Conservation (phyloP, 2,888 invertebrate genomes). For the Phortica okadai region DNA sequence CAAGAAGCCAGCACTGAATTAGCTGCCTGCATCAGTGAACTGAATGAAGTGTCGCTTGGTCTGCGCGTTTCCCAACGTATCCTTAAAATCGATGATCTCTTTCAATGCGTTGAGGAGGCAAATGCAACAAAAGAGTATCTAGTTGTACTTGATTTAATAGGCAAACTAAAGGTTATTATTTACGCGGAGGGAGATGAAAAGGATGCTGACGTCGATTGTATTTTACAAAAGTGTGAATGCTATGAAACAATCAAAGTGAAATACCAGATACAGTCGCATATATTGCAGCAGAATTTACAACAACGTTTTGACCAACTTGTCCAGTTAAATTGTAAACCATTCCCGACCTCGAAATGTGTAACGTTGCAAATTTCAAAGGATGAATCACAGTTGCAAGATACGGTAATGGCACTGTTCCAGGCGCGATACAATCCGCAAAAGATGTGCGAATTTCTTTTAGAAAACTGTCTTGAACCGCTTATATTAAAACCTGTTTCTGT, state of each 20-base stretch:
- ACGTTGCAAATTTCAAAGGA: slow-evolving; percentile 72
- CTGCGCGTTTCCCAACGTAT: slow-evolving; percentile 75
- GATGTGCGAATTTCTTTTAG: slow-evolving; percentile 72
- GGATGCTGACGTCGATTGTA: slow-evolving; percentile 61
- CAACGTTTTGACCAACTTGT: slow-evolving; percentile 74
- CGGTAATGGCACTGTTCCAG: slow-evolving; percentile 72
- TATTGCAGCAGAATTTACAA: slow-evolving; percentile 72
- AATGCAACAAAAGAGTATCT: slow-evolving; percentile 72
- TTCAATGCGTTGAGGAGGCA: slow-evolving; percentile 74
- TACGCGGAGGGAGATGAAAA: slow-evolving; percentile 53
- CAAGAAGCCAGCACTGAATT: slow-evolving; percentile 81
- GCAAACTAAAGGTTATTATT: slow-evolving; percentile 68
- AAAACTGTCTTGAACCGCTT: slow-evolving; percentile 74
- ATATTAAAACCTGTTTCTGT: slow-evolving; percentile 73
- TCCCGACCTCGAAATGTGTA: slow-evolving; percentile 73
- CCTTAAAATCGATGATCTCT: slow-evolving; percentile 77
- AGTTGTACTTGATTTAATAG: slow-evolving; percentile 67
- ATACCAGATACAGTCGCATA: slow-evolving; percentile 72
- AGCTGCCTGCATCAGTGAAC: slow-evolving; percentile 78
- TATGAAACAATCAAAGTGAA: slow-evolving; percentile 73
- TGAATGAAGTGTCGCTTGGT: slow-evolving; percentile 80
- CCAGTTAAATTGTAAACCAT: slow-evolving; percentile 72
- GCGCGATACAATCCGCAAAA: slow-evolving; percentile 73
- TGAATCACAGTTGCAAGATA: slow-evolving; percentile 69
- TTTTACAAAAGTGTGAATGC: slow-evolving; percentile 71